Conservation (phyloP, 2,888 invertebrate genomes). For the Parascotia fuliginaria region DNA sequence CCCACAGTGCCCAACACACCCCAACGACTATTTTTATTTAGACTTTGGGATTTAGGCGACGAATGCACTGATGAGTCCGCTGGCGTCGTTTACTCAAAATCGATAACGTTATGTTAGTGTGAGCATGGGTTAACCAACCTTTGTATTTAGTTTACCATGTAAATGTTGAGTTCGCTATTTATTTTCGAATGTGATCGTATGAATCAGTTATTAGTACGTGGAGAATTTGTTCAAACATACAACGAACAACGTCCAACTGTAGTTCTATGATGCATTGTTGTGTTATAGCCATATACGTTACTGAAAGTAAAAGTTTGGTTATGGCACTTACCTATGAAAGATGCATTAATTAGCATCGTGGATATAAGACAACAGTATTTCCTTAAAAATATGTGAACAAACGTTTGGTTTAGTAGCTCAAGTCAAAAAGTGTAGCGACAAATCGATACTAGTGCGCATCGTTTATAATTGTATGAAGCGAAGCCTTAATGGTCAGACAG, state of each 20-base stretch:
- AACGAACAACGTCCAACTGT: background rate
- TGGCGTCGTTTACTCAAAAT: slow-evolving; percentile 50
- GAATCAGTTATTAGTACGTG: slow-evolving; percentile 16
- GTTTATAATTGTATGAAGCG: slow-evolving; percentile 66
- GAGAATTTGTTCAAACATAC: background rate
- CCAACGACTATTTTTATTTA: slow-evolving; percentile 71
- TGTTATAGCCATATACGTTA: too few species aligned
- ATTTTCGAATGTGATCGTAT: slow-evolving; percentile 10
- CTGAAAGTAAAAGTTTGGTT: too few species aligned
- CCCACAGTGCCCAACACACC: slow-evolving; percentile 48
- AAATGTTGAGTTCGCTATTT: slow-evolving; percentile 21
- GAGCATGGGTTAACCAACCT: background rate
- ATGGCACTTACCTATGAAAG: too few species aligned
- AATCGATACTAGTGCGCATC: slow-evolving; percentile 63
- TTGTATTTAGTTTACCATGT: background rate
- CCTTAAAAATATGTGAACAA: too few species aligned
- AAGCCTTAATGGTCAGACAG: slow-evolving; percentile 70
- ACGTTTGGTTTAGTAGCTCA: slow-evolving; percentile 20
- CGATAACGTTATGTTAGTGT: slow-evolving; percentile 44
- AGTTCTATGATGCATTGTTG: background rate
- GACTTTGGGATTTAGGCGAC: slow-evolving; percentile 71
- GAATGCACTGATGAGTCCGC: slow-evolving; percentile 66
- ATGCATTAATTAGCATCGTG: too few species aligned
- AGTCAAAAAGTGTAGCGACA: slow-evolving; percentile 32
- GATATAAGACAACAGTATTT: too few species aligned